phyloP scores from a whole-genome alignment of 2,888 invertebrate species.

The Macropis europaea region DNA sequence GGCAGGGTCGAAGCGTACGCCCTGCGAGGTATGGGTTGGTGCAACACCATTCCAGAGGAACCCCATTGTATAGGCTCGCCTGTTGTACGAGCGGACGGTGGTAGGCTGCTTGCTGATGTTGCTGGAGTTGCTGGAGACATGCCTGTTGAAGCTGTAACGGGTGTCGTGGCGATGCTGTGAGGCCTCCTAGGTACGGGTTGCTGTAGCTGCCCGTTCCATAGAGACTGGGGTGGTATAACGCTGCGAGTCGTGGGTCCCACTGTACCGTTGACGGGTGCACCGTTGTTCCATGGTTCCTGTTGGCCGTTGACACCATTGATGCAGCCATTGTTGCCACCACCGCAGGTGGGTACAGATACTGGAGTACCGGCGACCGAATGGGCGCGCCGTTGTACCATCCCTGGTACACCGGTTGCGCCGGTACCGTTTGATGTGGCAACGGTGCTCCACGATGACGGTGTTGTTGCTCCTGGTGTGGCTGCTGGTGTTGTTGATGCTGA shows the following conservation, averaged over 20 bases:
- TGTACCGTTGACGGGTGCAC: conserved; percentile 48
- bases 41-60: conserved; percentile 75
- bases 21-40: conserved; percentile 77
- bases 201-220: conserved; percentile 76
- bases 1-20: conserved; percentile 80
- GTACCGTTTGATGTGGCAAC: conserved; percentile 55
- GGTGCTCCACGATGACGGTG: conserved; percentile 47
- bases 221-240: conserved; percentile 75
- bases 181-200: conserved; percentile 81
- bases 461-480: conserved; percentile 42
- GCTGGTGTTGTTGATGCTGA: conserved; percentile 44
- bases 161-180: conserved; percentile 84
- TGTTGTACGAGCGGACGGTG: conserved; percentile 68
- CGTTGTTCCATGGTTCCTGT: conserved; percentile 51
- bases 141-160: conserved; percentile 68
- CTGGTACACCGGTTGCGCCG: conserved; percentile 48
- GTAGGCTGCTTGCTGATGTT: conserved; percentile 59
- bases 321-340: conserved; percentile 52
- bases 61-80: conserved; percentile 77
- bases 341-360: conserved; percentile 64
- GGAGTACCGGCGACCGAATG: conserved; percentile 71
- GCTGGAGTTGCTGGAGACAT: conserved; percentile 64
- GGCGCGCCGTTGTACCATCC: conserved; percentile 66
- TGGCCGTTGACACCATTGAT: conserved; percentile 58
- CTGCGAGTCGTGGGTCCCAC: conserved; percentile 67